These are phyloP conservation scores for Pangasianodon gigas DNA, from an alignment of 2,113 vertebrate genomes.

Conservation along the genomic window DNA sequence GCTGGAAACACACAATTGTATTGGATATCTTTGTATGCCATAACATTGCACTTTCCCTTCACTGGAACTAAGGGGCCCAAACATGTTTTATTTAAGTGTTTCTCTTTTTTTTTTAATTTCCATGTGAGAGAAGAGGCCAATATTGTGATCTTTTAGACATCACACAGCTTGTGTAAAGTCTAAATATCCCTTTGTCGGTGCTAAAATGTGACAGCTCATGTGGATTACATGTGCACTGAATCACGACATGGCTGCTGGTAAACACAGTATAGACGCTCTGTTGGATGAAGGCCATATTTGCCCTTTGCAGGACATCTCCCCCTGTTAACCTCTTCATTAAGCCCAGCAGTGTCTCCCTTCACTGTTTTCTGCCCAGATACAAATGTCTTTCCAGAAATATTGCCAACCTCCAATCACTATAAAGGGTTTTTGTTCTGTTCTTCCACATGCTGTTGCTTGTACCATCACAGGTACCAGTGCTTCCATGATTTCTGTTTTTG, in stretches of 20 bases:
- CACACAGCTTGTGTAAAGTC: neutral
- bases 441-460: conserved; percentile 65
- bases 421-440: conserved; percentile 57
- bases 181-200: neutral
- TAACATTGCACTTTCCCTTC: neutral
- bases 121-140: neutral
- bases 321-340: conserved; percentile 74
- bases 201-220: neutral
- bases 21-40: neutral
- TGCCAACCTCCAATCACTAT: neutral
- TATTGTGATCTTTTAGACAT: neutral
- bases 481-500: conserved; percentile 74
- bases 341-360: conserved; percentile 62
- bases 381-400: conserved; percentile 54
- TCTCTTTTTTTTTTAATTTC: neutral
- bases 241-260: conserved; percentile 43
- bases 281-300: conserved; percentile 60
- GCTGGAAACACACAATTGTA: neutral
- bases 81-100: neutral
- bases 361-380: conserved; percentile 71
- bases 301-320: conserved; percentile 69
- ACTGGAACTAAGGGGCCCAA: neutral
- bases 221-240: conserved; percentile 34
- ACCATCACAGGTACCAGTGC: conserved; percentile 75
- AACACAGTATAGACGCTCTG: conserved; percentile 52